A percentile compares a stretch with the other conserved stretches of the same genome.
These are phyloP conservation scores for Megalopta genalis DNA, from an alignment of 1,140 invertebrate genomes.

Conservation along the genomic window DNA sequence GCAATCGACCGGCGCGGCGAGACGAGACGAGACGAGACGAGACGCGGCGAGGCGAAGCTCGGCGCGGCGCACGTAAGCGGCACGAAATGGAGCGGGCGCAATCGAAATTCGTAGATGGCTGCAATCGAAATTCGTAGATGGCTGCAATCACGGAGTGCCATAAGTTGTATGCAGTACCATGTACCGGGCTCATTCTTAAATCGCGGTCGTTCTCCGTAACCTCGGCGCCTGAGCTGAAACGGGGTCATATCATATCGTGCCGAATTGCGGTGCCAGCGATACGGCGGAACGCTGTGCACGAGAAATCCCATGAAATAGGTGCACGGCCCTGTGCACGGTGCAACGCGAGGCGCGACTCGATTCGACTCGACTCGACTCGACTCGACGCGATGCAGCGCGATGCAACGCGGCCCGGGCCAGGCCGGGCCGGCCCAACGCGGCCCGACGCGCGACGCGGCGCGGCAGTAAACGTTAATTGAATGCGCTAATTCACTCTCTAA, in stretches of 20 bases:
- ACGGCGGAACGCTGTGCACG: conserved; percentile 4
- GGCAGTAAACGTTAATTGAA: conserved; percentile 77
- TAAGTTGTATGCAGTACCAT: conserved; percentile 36
- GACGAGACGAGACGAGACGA: too few species aligned
- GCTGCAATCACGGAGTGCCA: conserved; percentile 40
- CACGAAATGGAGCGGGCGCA: background rate
- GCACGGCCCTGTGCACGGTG: conserved; percentile 16
- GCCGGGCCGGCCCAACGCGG: background rate
- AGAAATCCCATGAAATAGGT: conserved; percentile 74
- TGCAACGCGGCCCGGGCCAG: background rate
- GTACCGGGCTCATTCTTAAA: conserved; percentile 36
- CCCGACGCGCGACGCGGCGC: conserved; percentile 30
- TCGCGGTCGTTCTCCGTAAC: conserved; percentile 21
- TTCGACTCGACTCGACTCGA: too few species aligned
- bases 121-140: conserved; percentile 17
- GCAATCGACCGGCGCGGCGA: too few species aligned
- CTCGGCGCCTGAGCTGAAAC: conserved; percentile 12
- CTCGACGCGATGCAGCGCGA: background rate
- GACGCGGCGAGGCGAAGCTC: too few species aligned
- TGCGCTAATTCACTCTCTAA: conserved; percentile 75
- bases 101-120: conserved; percentile 14
- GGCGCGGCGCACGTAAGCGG: background rate
- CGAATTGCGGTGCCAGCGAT: conserved; percentile 49
- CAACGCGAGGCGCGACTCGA: background rate
- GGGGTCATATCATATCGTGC: conserved; percentile 43